These are phyloP conservation scores for Erebia palarica DNA, from an alignment of 2,888 invertebrate species.

Conservation along the genomic window DNA sequence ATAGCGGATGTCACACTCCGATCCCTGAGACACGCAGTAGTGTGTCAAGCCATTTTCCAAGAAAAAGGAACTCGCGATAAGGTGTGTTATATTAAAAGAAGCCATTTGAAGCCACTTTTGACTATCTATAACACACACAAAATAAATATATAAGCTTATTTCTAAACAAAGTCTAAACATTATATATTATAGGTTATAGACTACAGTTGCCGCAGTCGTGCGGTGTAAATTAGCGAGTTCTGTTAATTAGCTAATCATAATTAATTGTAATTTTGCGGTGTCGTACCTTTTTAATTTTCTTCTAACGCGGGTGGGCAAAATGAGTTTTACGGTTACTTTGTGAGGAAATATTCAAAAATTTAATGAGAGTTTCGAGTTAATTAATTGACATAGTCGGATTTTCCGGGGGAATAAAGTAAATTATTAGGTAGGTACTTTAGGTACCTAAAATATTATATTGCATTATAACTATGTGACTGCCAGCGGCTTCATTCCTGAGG, in stretches of 20 bases:
- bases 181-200: neutral
- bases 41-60: too few relatives aligned
- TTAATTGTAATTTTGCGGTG: constrained; percentile 9
- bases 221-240: neutral
- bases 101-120: too few relatives aligned
- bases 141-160: neutral
- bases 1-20: too few relatives aligned
- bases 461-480: too few relatives aligned
- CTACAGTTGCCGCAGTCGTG: neutral
- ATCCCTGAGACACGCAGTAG: too few relatives aligned
- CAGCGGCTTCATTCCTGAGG: too few relatives aligned
- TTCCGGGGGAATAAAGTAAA: neutral
- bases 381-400: neutral
- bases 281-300: constrained; percentile 16
- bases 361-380: constrained; percentile 11
- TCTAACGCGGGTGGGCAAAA: neutral
- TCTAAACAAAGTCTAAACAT: neutral
- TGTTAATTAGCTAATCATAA: constrained; percentile 16
- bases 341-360: constrained; percentile 7
- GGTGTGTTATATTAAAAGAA: too few relatives aligned
- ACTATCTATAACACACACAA: neutral
- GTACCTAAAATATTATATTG: too few relatives aligned
- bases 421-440: neutral
- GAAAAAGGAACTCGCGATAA: too few relatives aligned
- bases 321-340: constrained; percentile 11